Percentiles rank a stretch among this genome's conserved stretches.
Evolutionary conservation across 2,113 vertebrate genomes (phyloP).

Genomic region (Talpa occidentalis): DNA sequence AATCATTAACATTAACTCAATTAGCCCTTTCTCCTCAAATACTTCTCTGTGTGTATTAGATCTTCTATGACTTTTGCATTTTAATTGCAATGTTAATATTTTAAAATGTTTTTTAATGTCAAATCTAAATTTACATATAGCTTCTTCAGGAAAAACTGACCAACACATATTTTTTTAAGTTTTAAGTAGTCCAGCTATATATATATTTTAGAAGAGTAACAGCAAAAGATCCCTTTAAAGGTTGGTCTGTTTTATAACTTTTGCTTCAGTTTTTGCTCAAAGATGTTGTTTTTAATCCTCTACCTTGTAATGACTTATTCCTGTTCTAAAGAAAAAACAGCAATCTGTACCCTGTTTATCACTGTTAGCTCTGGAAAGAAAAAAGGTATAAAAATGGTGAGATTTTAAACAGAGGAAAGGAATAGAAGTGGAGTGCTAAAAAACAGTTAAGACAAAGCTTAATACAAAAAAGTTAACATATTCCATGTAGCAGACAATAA

Average conservation of each 20-base stretch:
- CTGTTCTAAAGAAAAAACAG: conserved; percentile 84
- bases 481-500: conserved; percentile 71
- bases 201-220: background rate
- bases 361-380: conserved; percentile 78
- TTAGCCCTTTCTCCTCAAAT: background rate
- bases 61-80: background rate
- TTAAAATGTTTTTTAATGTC: conserved; percentile 4
- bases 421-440: conserved; percentile 75
- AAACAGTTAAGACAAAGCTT: conserved; percentile 74
- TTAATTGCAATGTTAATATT: background rate
- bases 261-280: conserved; percentile 62
- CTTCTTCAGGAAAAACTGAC: background rate
- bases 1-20: background rate
- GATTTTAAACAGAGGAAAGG: conserved; percentile 66
- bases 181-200: background rate
- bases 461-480: conserved; percentile 71
- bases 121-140: background rate
- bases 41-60: background rate
- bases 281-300: conserved; percentile 79
- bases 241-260: conserved; percentile 55
- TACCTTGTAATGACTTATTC: conserved; percentile 80
- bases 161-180: background rate
- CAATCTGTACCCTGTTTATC: conserved; percentile 82
- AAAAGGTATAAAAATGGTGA: conserved; percentile 61
- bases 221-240: conserved; percentile 16